Evolutionary conservation across 2,888 invertebrate genomes (phyloP).

Genomic region (Ptychoptera contaminata): DNA sequence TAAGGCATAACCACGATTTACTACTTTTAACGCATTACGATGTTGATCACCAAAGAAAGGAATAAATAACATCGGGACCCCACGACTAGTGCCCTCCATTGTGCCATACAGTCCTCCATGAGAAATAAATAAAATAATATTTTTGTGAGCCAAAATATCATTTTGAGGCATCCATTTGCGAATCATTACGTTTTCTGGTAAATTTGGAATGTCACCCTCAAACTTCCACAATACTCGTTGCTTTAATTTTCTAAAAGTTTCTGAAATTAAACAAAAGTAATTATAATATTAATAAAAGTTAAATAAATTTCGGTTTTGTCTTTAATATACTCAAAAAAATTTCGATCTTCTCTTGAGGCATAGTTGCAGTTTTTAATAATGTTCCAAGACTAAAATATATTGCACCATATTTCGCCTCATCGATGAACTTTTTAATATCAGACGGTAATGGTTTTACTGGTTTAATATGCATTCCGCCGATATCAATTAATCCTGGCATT

Average conservation of each 20-base stretch:
- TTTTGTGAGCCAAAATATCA: constrained; percentile 32
- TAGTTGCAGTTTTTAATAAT: constrained; percentile 28
- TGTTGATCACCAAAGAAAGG: constrained; percentile 32
- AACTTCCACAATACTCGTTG: constrained; percentile 38
- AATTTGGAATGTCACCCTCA: constrained; percentile 28
- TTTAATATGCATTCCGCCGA: constrained; percentile 28
- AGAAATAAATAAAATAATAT: constrained; percentile 31
- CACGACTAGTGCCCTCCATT: constrained; percentile 31
- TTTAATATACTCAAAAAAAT: constrained; percentile 9
- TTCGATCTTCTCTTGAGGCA: constrained; percentile 27
- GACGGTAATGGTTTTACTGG: constrained; percentile 21
- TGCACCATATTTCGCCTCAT: constrained; percentile 29
- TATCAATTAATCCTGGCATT: constrained; percentile 25
- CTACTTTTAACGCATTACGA: constrained; percentile 26
- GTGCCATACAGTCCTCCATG: constrained; percentile 33
- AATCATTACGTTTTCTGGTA: constrained; percentile 32
- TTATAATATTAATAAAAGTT: background rate
- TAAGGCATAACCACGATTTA: constrained; percentile 27
- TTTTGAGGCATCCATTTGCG: constrained; percentile 38
- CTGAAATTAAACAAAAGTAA: constrained; percentile 18
- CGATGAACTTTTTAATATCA: constrained; percentile 25
- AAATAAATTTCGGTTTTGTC: background rate
- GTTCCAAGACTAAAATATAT: constrained; percentile 35
- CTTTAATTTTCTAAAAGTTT: constrained; percentile 31
- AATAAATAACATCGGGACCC: constrained; percentile 31